phyloP scores from a whole-genome alignment of 2,888 invertebrate species.

The Neoaliturus tenellus region DNA sequence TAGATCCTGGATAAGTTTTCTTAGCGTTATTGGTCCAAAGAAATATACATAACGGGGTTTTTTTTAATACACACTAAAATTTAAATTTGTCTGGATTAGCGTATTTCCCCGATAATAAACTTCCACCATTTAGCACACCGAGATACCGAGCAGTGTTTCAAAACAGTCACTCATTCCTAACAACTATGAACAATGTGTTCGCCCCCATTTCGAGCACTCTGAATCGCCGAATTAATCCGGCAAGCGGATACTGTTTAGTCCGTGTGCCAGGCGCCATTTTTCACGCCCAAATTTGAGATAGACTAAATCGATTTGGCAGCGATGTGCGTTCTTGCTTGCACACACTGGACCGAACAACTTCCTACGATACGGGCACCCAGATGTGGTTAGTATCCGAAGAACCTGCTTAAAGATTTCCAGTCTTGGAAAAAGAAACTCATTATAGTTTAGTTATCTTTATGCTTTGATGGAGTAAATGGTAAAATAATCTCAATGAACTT shows the following conservation, averaged over 20 bases:
- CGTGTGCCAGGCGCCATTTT: slow-evolving; percentile 22
- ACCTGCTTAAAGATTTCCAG: not conserved
- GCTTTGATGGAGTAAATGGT: too few species aligned
- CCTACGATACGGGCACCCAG: not conserved
- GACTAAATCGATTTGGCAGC: not conserved
- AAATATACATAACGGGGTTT: too few species aligned
- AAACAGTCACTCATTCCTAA: not conserved
- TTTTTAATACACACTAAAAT: too few species aligned
- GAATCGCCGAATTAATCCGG: slow-evolving; percentile 15
- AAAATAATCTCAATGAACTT: not conserved
- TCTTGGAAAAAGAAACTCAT: not conserved
- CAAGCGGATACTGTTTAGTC: slow-evolving; percentile 21
- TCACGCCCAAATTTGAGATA: slow-evolving; percentile 28
- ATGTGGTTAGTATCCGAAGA: not conserved
- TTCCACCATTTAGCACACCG: too few species aligned
- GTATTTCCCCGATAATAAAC: too few species aligned
- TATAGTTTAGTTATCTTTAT: too few species aligned
- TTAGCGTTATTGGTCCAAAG: too few species aligned
- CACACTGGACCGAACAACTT: not conserved
- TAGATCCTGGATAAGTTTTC: too few species aligned
- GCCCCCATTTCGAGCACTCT: not conserved
- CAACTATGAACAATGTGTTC: not conserved
- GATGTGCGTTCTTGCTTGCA: not conserved
- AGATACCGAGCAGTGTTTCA: too few species aligned
- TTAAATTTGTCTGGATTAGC: too few species aligned